phyloP scores from a whole-genome alignment of 2,113 vertebrate genomes.

The Pteruthius melanotis region DNA sequence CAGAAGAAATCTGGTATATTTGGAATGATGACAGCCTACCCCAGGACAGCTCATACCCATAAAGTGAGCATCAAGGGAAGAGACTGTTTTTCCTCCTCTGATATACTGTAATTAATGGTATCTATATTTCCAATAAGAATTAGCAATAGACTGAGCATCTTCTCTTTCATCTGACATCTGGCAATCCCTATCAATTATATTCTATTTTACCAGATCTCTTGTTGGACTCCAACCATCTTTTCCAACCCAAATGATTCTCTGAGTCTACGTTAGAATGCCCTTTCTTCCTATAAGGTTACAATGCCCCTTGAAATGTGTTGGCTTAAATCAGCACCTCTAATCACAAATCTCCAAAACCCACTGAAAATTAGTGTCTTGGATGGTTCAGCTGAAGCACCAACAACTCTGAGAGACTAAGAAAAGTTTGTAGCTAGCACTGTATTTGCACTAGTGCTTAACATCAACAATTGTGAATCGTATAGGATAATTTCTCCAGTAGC shows the following conservation, averaged over 20 bases:
- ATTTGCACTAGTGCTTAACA: neutral
- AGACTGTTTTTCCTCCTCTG: neutral
- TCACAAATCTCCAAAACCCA: neutral
- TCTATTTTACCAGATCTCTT: neutral
- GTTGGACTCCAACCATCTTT: neutral
- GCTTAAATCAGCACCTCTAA: neutral
- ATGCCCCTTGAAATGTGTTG: neutral
- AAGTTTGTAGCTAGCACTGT: neutral
- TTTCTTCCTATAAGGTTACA: neutral
- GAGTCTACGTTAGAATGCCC: neutral
- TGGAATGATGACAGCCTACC: neutral
- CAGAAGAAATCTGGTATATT: neutral
- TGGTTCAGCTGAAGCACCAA: neutral
- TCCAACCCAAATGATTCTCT: neutral
- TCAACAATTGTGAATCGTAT: rapidly evolving
- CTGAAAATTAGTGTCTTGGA: neutral
- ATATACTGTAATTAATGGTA: neutral
- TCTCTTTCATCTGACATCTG: neutral
- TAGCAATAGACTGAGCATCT: neutral
- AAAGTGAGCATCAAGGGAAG: neutral
- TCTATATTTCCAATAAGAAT: neutral
- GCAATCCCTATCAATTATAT: neutral
- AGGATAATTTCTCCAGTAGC: neutral
- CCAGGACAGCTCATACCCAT: neutral
- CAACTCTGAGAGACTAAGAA: neutral